These are phyloP conservation scores for Agapornis canus DNA, from an alignment of 2,797 vertebrate genomes.

Conservation along the genomic window DNA sequence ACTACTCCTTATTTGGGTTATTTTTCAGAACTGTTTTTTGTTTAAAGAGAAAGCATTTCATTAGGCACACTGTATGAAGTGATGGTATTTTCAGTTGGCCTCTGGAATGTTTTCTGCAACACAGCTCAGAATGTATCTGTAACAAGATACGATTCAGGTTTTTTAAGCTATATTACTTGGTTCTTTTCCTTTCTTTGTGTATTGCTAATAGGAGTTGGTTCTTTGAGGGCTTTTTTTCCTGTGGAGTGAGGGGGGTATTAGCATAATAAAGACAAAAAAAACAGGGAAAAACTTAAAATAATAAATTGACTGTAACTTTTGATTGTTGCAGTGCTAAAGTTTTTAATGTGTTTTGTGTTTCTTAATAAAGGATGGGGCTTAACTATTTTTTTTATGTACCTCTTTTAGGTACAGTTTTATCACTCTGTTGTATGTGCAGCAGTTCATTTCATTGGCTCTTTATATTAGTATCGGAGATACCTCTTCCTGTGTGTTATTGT, in stretches of 20 bases:
- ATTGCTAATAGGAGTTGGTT: background rate
- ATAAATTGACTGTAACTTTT: background rate
- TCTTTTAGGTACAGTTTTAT: background rate
- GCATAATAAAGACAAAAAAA: background rate
- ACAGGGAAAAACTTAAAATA: background rate
- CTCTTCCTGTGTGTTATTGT: conserved; percentile 28
- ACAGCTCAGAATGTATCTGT: background rate
- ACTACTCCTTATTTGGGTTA: background rate
- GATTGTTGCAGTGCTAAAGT: background rate
- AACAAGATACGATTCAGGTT: background rate
- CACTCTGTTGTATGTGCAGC: background rate
- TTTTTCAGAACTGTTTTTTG: background rate
- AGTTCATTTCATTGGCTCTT: background rate
- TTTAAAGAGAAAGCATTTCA: background rate
- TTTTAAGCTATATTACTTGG: background rate
- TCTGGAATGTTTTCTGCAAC: background rate
- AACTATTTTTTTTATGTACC: background rate
- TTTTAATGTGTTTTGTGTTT: background rate
- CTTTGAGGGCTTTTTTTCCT: accelerated
- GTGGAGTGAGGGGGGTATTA: accelerated
- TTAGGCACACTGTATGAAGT: background rate
- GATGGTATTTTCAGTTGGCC: background rate
- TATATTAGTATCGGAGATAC: conserved; percentile 5
- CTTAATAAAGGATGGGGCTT: background rate
- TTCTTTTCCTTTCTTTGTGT: background rate